These are phyloP conservation scores for Physella acuta DNA, from an alignment of 1,140 invertebrate species.

Conservation along the genomic window DNA sequence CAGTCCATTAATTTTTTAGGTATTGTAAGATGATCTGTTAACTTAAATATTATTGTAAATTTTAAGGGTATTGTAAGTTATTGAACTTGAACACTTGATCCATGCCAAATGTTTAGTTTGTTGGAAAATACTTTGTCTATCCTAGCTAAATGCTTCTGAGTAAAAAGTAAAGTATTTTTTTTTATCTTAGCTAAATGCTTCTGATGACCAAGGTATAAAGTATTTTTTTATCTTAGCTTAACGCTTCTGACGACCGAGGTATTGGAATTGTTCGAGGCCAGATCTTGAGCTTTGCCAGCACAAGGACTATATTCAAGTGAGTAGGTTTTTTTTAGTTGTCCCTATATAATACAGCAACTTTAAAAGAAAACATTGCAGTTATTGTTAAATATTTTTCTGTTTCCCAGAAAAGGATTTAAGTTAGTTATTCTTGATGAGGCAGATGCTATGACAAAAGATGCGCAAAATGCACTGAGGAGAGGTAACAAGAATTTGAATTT, in stretches of 20 bases:
- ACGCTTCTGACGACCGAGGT: conserved; percentile 98
- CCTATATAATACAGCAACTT: no score
- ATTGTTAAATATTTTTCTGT: conserved; percentile 15
- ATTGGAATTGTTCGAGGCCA: conserved; percentile 94
- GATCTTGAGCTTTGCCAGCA: conserved; percentile 97
- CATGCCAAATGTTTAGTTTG: no score
- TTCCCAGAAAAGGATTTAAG: conserved; percentile 77
- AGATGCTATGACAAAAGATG: conserved; percentile 99
- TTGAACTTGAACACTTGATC: no score
- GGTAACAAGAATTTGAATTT: conserved; percentile 65
- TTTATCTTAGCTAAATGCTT: conserved; percentile 50
- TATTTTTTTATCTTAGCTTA: conserved; percentile 72
- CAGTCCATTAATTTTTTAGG: no score
- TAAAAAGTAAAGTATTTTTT: neutral
- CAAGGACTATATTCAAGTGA: conserved; percentile 88
- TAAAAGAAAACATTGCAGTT: neutral
- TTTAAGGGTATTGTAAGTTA: no score
- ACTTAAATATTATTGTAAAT: no score
- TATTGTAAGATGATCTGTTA: no score
- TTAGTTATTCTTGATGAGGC: conserved; percentile 98
- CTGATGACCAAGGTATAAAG: conserved; percentile 61
- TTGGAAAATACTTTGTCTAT: neutral
- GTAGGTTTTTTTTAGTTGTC: conserved; percentile 26
- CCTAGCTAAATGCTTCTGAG: neutral
- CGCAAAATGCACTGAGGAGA: conserved; percentile 95